A percentile compares a stretch with the other conserved stretches of the same genome.
Conservation (phyloP, 2,888 invertebrate species). For the Lasioglossum marginatum region DNA sequence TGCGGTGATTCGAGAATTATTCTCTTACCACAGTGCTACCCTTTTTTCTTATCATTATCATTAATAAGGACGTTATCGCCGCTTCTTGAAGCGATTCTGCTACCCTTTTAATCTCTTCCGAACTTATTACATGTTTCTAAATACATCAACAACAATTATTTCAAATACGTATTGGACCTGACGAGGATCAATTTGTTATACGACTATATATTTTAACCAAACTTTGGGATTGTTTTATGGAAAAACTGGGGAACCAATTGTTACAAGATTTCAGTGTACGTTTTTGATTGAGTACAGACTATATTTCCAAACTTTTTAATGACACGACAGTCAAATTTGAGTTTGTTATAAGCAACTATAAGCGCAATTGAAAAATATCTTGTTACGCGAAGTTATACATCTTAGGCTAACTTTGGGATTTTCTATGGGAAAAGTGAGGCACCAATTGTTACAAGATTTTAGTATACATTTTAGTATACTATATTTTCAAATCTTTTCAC, state of each 20-base stretch:
- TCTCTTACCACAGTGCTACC: conserved; percentile 73
- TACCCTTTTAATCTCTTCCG: background rate
- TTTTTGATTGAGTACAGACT: background rate
- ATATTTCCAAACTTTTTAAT: background rate
- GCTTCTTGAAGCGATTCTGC: conserved; percentile 16
- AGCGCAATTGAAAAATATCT: background rate
- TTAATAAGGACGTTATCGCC: conserved; percentile 36
- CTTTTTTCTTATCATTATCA: conserved; percentile 49
- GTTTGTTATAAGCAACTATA: background rate
- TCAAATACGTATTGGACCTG: background rate
- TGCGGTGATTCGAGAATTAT: conserved; percentile 81
- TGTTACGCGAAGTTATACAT: background rate
- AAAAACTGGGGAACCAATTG: background rate
- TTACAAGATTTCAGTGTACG: background rate
- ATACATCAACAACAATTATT: background rate
- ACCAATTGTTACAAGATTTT: background rate
- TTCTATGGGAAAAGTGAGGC: background rate
- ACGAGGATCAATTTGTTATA: background rate
- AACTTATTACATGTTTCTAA: background rate
- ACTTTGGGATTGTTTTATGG: background rate
- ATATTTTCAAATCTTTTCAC: background rate
- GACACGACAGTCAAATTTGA: background rate
- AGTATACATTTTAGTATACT: background rate
- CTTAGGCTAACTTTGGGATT: background rate
- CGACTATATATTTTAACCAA: background rate